Percentiles rank a stretch among this genome's conserved stretches.
Evolutionary conservation across 2,888 invertebrate species (phyloP).

Genomic region (Tenthredo mesomela): DNA sequence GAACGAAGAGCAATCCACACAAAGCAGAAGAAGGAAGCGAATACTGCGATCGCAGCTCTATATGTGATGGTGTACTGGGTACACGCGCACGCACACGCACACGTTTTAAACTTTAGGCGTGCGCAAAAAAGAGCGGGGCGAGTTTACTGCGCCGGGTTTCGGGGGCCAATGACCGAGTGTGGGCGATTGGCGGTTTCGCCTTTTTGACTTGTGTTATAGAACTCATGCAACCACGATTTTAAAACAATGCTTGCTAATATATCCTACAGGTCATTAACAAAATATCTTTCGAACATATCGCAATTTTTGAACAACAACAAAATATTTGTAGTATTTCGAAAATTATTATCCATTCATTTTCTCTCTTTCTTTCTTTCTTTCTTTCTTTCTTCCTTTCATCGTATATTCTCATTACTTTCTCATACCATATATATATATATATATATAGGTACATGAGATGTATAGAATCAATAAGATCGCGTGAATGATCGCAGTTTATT

Average conservation of each 20-base stretch:
- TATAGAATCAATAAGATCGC: not conserved
- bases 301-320: not conserved
- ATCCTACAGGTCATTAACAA: not conserved
- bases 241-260: not conserved
- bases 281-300: not conserved
- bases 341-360: not conserved
- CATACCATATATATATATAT: no score
- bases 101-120: conserved; percentile 11
- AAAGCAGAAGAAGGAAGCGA: conserved; percentile 5
- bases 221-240: not conserved
- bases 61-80: no score
- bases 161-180: conserved; percentile 45
- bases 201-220: not conserved
- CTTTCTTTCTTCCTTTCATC: not conserved
- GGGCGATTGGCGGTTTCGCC: conserved; percentile 45
- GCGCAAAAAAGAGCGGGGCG: conserved; percentile 32
- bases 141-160: conserved; percentile 22
- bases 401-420: not conserved
- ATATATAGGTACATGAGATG: no score
- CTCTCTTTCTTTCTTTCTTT: not conserved
- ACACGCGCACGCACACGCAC: not conserved
- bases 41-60: not conserved
- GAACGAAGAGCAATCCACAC: not conserved
- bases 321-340: not conserved
- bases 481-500: not conserved